phyloP scores from a whole-genome alignment of 1,140 invertebrate genomes.

The Tyrophagus putrescentiae region DNA sequence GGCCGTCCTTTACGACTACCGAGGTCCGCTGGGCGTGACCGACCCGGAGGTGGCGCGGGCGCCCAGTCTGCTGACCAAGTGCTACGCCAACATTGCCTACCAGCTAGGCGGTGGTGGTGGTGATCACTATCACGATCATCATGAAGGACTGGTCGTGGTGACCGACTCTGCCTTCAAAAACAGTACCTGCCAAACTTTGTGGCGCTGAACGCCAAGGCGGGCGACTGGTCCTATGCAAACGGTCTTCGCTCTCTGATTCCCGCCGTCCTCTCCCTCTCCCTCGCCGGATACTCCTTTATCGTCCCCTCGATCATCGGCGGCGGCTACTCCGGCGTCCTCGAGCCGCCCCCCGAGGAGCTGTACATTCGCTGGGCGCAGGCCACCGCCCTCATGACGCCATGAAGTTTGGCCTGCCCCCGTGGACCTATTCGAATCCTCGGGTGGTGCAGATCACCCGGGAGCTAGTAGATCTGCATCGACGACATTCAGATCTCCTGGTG shows the following conservation, averaged over 20 bases:
- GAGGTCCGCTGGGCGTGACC: constrained; percentile 28
- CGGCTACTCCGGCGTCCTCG: constrained; percentile 44
- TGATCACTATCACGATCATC: no score
- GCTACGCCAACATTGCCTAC: constrained; percentile 48
- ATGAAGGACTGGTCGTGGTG: constrained; percentile 53
- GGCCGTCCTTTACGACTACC: constrained; percentile 49
- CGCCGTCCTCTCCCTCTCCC: constrained; percentile 46
- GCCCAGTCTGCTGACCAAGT: constrained; percentile 45
- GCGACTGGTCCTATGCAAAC: constrained; percentile 59
- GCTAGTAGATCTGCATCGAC: constrained; percentile 51
- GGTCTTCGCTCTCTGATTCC: constrained; percentile 60
- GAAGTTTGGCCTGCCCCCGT: constrained; percentile 63
- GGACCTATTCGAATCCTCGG: background rate
- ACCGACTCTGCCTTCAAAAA: constrained; percentile 47
- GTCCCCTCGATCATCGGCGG: constrained; percentile 85
- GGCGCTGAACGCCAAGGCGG: constrained; percentile 70
- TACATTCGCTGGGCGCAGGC: constrained; percentile 77
- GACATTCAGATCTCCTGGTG: constrained; percentile 46
- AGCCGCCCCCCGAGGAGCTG: constrained; percentile 57
- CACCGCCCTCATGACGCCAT: constrained; percentile 70
- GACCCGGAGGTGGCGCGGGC: constrained; percentile 35
- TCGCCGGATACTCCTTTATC: constrained; percentile 68
- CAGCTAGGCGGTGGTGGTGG: constrained; percentile 37
- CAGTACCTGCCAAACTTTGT: constrained; percentile 66
- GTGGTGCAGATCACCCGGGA: background rate